Base-by-base conservation (phyloP, 2,888 invertebrate species). In the Escarpia spicata region DNA sequence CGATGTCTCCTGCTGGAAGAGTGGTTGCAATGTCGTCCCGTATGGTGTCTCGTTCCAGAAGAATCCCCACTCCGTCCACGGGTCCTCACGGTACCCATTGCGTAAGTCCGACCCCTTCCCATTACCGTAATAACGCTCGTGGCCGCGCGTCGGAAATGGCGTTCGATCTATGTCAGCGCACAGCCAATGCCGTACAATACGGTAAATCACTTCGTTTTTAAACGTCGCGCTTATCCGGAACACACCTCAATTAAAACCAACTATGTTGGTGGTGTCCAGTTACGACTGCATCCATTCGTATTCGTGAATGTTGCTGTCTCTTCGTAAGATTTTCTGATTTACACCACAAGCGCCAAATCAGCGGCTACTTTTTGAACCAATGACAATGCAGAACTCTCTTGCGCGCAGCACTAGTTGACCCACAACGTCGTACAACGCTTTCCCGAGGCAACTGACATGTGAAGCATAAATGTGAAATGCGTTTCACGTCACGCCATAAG, bases 401-500 rank as follows among this genome's bases (percentile, higher is more conserved):
- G 75, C 26, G 75, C 75, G 75, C 75, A 75, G 75, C 75, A 75
- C 75, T 75, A 75, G 75, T 26, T 75, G 75, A 75, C 75, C 75
- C 75, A 75, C 75, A 75, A 75, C 75, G 75, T 75, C 75, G 75
- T 26, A 52, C 52, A 52, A 52, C 52, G 52, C 15, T 9, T 52
- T 52, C 12, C 52, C 52, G 52, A 52, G 52, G 52, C n/a, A 19
- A n/a, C 75, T n/a, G 75, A 26, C 75, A 75, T 75, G 75, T 75
- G 75, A 75, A 75, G 75, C 75, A 75, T 75, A 75, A 75, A 75
- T 75, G 75, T 75, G 75, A 75, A 75, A 75, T 75, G 26, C 75
- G 75, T 6, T 75, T 75, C 75, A 75, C 75, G 75, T 75, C 26
- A 75, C 75, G 75, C 26, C 75, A 26, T 26, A n/a, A 75, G 75